phyloP scores from a whole-genome alignment of 2,113 vertebrate species.

The Motacilla alba region DNA sequence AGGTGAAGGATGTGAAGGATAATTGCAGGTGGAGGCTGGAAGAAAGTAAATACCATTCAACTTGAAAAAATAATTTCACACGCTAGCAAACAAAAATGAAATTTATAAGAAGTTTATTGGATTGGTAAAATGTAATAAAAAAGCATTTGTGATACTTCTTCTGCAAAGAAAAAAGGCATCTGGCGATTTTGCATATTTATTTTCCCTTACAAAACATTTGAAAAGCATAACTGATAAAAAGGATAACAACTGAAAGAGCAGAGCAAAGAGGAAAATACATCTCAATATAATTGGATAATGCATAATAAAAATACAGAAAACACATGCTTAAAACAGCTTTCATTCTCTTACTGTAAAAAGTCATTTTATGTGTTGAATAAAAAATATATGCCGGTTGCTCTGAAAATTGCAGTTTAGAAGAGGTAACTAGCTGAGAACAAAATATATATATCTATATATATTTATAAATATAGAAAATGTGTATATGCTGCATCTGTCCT shows the following conservation, averaged over 20 bases:
- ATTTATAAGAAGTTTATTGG: conserved; percentile 68
- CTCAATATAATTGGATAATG: conserved; percentile 70
- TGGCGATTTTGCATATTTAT: conserved; percentile 69
- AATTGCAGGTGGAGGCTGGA: not conserved
- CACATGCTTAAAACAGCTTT: conserved; percentile 67
- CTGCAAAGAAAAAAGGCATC: conserved; percentile 70
- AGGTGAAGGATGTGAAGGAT: not conserved
- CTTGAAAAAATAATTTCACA: conserved; percentile 68
- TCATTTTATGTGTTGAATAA: conserved; percentile 46
- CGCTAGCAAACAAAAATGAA: conserved; percentile 51
- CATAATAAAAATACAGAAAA: conserved; percentile 72
- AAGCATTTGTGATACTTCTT: conserved; percentile 71
- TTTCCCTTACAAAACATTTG: conserved; percentile 69
- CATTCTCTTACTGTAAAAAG: conserved; percentile 61
- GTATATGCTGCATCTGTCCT: conserved; percentile 56
- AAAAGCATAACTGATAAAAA: conserved; percentile 70
- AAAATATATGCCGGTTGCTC: conserved; percentile 63
- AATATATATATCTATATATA: conserved; percentile 59
- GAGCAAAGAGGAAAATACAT: conserved; percentile 67
- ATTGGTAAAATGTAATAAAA: conserved; percentile 70
- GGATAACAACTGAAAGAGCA: conserved; percentile 58
- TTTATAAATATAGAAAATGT: conserved; percentile 67
- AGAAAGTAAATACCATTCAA: conserved; percentile 54
- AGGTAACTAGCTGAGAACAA: conserved; percentile 63
- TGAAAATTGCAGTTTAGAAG: conserved; percentile 51